A percentile compares a stretch with the other conserved stretches of the same genome.
Evolutionary conservation across 2,113 vertebrate genomes (phyloP).

Genomic region (Callorhinus ursinus): DNA sequence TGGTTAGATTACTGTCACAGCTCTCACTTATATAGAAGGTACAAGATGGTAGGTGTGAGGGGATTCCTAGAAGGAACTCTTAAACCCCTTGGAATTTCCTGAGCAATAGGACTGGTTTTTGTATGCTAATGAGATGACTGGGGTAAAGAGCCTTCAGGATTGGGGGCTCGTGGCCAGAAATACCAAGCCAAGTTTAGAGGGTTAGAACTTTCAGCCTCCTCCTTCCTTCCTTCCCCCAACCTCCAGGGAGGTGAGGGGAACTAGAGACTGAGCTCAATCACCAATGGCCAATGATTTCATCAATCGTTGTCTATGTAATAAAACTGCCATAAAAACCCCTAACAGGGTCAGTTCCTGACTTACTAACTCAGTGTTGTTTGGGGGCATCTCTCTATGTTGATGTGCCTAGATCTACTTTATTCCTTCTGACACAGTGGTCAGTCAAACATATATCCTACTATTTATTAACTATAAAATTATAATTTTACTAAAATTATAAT

Average conservation of each 20-base stretch:
- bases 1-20: not conserved
- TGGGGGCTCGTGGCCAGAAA: not conserved
- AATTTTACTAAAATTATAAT: not conserved
- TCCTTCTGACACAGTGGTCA: not conserved
- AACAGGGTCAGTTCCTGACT: not conserved
- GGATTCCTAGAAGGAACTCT: not conserved
- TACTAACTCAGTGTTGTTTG: not conserved
- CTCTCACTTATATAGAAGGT: not conserved
- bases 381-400: not conserved
- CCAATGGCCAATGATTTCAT: not conserved
- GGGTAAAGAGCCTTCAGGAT: not conserved
- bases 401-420: not conserved
- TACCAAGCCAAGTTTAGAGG: not conserved
- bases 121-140: not conserved
- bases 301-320: not conserved
- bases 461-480: not conserved
- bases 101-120: not conserved
- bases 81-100: not conserved
- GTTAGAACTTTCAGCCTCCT: not conserved
- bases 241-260: not conserved
- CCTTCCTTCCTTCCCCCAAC: not conserved
- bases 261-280: not conserved
- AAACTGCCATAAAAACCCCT: not conserved
- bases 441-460: not conserved
- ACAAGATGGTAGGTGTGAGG: not conserved